These are phyloP conservation scores for Atta texana DNA, from an alignment of 1,140 invertebrate species.

Conservation along the genomic window DNA sequence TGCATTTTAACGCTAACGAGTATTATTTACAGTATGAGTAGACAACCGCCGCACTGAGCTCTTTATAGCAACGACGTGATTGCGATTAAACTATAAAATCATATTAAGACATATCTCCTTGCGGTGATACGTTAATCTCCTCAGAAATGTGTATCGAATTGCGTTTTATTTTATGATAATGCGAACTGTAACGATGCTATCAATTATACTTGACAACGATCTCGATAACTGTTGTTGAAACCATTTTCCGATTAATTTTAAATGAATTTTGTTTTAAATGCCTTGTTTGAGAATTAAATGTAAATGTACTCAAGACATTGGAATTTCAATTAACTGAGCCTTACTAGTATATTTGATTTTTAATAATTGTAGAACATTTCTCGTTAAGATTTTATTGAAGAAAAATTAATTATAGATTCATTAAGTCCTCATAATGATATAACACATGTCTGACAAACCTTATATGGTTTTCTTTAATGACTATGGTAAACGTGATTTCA, in stretches of 20 bases:
- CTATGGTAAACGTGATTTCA: constrained; percentile 27
- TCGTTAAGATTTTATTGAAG: background rate
- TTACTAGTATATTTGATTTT: no score
- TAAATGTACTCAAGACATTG: background rate
- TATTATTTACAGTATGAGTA: constrained; percentile 80
- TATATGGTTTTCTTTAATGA: background rate
- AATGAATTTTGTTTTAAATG: background rate
- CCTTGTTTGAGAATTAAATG: background rate
- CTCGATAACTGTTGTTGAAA: background rate
- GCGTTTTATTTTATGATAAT: constrained; percentile 5
- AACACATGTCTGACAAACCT: background rate
- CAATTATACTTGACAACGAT: background rate
- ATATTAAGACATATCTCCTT: background rate
- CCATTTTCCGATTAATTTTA: constrained; percentile 4
- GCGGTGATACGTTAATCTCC: background rate
- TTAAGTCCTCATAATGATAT: background rate
- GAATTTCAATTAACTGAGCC: background rate
- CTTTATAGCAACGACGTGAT: constrained; percentile 24
- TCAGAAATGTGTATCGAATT: background rate
- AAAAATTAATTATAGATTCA: background rate
- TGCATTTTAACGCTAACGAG: constrained; percentile 76
- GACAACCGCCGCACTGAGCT: constrained; percentile 61
- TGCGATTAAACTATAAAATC: constrained; percentile 12
- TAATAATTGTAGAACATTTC: background rate
- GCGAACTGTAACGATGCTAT: background rate